Evolutionary conservation across 2,888 invertebrate species (phyloP).

Genomic region (Rambutsinella grinnellia): DNA sequence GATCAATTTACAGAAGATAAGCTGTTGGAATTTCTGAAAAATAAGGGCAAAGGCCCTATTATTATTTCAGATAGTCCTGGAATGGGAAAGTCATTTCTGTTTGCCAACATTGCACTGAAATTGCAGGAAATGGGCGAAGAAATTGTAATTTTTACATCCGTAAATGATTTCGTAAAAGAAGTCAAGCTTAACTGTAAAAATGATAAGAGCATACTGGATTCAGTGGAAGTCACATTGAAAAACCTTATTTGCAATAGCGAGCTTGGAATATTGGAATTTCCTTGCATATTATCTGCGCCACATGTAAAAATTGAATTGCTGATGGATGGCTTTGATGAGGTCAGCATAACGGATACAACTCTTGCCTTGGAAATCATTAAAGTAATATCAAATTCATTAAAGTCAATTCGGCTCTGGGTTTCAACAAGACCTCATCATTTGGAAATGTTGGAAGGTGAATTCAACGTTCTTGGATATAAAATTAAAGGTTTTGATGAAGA

Average conservation of each 20-base stretch:
- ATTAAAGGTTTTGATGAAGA: neutral
- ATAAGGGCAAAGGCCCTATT: neutral
- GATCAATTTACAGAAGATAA: neutral
- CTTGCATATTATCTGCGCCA: neutral
- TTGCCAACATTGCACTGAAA: neutral
- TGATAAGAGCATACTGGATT: neutral
- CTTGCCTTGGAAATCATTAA: neutral
- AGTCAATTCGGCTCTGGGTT: neutral
- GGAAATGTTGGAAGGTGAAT: neutral
- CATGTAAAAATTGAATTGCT: neutral
- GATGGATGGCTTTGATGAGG: slow-evolving; percentile 16
- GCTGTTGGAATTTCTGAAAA: neutral
- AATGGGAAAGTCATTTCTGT: too few relatives aligned
- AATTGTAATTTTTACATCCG: neutral
- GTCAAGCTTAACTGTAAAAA: neutral
- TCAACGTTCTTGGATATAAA: neutral
- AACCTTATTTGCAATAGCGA: neutral
- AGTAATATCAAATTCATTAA: neutral
- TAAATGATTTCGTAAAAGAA: neutral
- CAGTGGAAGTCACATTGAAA: too few relatives aligned
- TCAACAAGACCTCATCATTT: too few relatives aligned
- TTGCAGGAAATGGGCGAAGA: neutral
- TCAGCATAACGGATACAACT: neutral
- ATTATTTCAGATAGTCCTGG: slow-evolving; percentile 4
- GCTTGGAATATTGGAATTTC: neutral